Base-by-base conservation (phyloP, 35 echinoderm and acorn worm species). In the Ophiothrix spiculata region DNA sequence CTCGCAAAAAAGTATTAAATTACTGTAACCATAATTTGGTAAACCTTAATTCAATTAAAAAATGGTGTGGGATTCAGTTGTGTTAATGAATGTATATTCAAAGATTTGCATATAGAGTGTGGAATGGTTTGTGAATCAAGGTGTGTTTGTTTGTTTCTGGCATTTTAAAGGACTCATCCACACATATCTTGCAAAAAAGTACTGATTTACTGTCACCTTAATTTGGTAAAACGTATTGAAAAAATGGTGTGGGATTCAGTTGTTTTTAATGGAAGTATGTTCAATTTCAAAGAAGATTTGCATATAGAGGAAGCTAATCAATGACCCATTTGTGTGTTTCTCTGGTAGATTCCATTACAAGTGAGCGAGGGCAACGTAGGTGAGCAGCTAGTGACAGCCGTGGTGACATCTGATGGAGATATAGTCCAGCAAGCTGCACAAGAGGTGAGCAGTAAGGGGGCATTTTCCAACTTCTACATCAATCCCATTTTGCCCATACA, bases 351-450 rank as follows among this genome's bases (percentile, higher is more conserved):
- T 2, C 79, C 69, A 39, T 41, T 88, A 4, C 42, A 81, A 15
- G 41, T 40, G 32, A 1, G 63, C 31, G 12, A 25, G 13, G 56
- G 83, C 38, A 39, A 37, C 74, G 36, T 80, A 40, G 12, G 33
- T 31, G 87, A 74, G 15, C 34, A 84, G 29, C 79, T 36, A 0
- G 46, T 39, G 19, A 84, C 79, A 1, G 41, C 45, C 19, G 31
- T 69, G 23, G 60, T 69, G 8, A 28, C 60, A 69, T 69, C 60
- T 25, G 60, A 69, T 69, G 60, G 60, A n/a, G 88, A 86, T 37
- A 90, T 90, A 31, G 78, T 94, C 4, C 82, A 87, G 36, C 85
- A 94, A 29, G 88, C 88, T 60, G 85, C 93, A 14, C 83, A 83
- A 84, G 79, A 86, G 83, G 88, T 91, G 14, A 79, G 92, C 80